These are phyloP conservation scores for Tyrophagus putrescentiae DNA, from an alignment of 1,140 invertebrate species.

Conservation along the genomic window DNA sequence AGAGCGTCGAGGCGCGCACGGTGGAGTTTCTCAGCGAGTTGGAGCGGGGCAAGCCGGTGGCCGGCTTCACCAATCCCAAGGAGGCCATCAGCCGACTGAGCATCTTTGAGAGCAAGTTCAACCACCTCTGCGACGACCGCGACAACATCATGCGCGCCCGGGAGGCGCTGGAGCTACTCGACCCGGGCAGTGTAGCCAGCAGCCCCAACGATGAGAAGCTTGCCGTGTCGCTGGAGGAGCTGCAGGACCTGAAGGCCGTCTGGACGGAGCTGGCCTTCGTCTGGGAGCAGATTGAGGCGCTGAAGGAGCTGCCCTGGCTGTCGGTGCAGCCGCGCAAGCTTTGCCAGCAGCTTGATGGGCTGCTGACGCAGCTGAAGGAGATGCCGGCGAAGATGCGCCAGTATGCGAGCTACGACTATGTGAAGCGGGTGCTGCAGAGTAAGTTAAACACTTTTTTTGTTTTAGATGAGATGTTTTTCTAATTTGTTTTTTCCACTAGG, in stretches of 20 bases:
- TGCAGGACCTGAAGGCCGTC: conserved; percentile 86
- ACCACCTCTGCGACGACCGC: conserved; percentile 84
- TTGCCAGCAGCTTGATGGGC: conserved; percentile 76
- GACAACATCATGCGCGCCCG: conserved; percentile 97
- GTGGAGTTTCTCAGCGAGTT: conserved; percentile 83
- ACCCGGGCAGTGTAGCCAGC: conserved; percentile 45
- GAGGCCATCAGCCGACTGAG: conserved; percentile 80
- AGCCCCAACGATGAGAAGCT: conserved; percentile 68
- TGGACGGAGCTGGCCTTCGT: conserved; percentile 90
- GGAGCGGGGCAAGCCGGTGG: conserved; percentile 91
- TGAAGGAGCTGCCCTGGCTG: conserved; percentile 93
- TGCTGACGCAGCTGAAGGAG: conserved; percentile 85
- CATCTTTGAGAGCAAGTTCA: conserved; percentile 86
- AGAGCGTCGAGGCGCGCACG: conserved; percentile 85
- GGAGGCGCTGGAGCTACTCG: conserved; percentile 89
- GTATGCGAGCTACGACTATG: conserved; percentile 95
- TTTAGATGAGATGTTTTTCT: no score
- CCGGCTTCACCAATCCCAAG: conserved; percentile 66
- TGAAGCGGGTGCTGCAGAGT: conserved; percentile 87
- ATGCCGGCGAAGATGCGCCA: conserved; percentile 84
- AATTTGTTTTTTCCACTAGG: no score
- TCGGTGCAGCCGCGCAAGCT: conserved; percentile 93
- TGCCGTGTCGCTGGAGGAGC: conserved; percentile 84
- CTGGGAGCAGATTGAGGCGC: conserved; percentile 93
- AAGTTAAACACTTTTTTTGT: no score